Base-by-base conservation (phyloP, 2,888 invertebrate genomes). In the Perithous albicinctus region DNA sequence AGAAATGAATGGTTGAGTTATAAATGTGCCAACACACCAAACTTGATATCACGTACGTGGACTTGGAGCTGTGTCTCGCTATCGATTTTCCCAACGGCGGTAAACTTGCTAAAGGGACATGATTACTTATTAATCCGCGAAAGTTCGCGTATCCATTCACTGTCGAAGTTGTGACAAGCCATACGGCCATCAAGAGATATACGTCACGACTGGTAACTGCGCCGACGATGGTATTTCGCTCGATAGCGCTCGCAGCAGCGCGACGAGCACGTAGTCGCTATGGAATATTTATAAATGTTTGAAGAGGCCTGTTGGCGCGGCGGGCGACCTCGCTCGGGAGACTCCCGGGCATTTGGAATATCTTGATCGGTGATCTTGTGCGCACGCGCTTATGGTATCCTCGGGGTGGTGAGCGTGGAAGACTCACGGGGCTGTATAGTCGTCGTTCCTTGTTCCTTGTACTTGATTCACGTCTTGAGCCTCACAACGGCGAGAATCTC, bases 261-360 rank as follows among this genome's bases (percentile, higher is more conserved):
- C 23, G 23, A 51, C 51, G 12, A 51, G 51, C 51, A 23, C 23
- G 23, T 51, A 51, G 51, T 29, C 26, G 35, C 78, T 67, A 78
- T 75, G 70, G 74, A 70, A 78, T 82, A 82, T 82, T 79, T 79
- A 82, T 48, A 46, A 43, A 46, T 67, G n/a, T 82, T 82, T 78
- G 76, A 73, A 79, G 76, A 82, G 73, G 72, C 76, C 80, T 77
- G 48, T 48, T 48, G 23, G 23, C 80, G 77, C 51, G 77, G 38
- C 70, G 76, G 54, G n/a, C 32, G n/a, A 15, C 26, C n/a, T n/a
- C 56, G 15, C 15, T 43, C 43, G 5, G 15, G 3, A 8, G 32
- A 15, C 56, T n/a, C 56, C 6, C n/a, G 56, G 56, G 15, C 26
- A 4, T 56, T 56, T 8, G 56, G 56, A 56, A 56, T 56, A 56